Base-by-base conservation (phyloP, 2,797 vertebrate species). In the Petrocephalus sullivani region DNA sequence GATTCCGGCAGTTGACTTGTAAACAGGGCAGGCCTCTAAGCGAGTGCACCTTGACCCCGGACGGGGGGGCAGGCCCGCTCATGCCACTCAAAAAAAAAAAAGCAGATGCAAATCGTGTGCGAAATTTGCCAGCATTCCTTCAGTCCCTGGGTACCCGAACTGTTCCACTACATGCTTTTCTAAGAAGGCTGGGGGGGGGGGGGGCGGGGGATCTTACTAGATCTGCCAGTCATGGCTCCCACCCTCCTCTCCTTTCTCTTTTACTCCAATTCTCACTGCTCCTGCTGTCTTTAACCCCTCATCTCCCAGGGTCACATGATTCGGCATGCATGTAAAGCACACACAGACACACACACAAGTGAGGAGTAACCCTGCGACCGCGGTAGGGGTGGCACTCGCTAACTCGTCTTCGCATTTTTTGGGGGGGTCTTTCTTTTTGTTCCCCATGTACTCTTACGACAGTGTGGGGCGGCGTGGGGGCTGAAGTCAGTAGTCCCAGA, bases 101-200 rank as follows among this genome's bases (percentile, higher is more conserved):
- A 61, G 8, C 90, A 93, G 92, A 94, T 93, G 92, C 92, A 94
- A 92, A 93, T 91, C 91, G 91, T 90, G 91, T 93, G 92, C 92
- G 89, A 93, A 91, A 94, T 93, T 93, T 91, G 88, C 21, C 91
- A 91, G 91, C 94, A 92, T 95, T 95, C 93, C 91, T 95, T 89
- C 93, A 91, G 93, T 94, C 93, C 93, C 94, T 90, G 90, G 93
- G 92, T 95, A 92, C 92, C 88, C 56, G 87, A 90, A 92, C 89
- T 92, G 83, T 92, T 94, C 93, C 90, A 91, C 89, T 91, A 90
- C 90, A 94, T 91, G 91, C 93, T 93, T 94, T 95, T 94, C 94
- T 93, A 93, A 92, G 93, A 94, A 94, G 92, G 61, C 23, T 28
- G 94, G 94, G 89, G 91, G 90, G 89, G 90, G 37, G 19, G 86